These are phyloP conservation scores for Thecocarcelia acutangulata DNA, from an alignment of 2,888 invertebrate species.

Conservation along the genomic window DNA sequence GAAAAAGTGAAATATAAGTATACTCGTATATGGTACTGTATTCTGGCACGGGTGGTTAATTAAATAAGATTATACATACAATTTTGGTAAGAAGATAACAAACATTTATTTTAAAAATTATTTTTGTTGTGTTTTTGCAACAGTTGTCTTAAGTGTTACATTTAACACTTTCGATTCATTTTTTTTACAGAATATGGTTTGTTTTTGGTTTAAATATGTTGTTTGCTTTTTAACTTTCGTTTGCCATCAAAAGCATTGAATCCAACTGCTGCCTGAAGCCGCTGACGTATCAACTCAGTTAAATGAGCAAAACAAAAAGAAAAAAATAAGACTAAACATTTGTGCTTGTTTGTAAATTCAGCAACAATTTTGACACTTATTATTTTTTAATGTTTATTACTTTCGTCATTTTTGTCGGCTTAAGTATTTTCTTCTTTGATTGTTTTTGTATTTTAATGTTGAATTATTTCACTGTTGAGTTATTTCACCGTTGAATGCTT, in stretches of 20 bases:
- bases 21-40: too few relatives aligned
- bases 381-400: constrained; percentile 12
- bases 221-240: constrained; percentile 40
- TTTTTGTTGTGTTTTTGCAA: not conserved
- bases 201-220: constrained; percentile 3
- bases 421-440: constrained; percentile 8
- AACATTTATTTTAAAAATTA: too few relatives aligned
- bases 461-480: not conserved
- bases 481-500: not conserved
- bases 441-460: constrained; percentile 4
- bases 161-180: constrained; percentile 24
- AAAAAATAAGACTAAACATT: not conserved
- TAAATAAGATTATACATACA: too few relatives aligned
- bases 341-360: not conserved
- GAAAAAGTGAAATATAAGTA: too few relatives aligned
- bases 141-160: constrained; percentile 35
- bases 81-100: too few relatives aligned
- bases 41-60: too few relatives aligned
- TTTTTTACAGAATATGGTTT: constrained; percentile 18
- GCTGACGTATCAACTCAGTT: constrained; percentile 21
- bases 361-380: constrained; percentile 38
- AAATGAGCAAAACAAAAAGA: not conserved
- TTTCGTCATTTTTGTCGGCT: constrained; percentile 14
- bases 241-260: constrained; percentile 21
- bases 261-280: not conserved